Conservation (phyloP, 2,113 vertebrate genomes). For the Epinephelus fuscoguttatus region DNA sequence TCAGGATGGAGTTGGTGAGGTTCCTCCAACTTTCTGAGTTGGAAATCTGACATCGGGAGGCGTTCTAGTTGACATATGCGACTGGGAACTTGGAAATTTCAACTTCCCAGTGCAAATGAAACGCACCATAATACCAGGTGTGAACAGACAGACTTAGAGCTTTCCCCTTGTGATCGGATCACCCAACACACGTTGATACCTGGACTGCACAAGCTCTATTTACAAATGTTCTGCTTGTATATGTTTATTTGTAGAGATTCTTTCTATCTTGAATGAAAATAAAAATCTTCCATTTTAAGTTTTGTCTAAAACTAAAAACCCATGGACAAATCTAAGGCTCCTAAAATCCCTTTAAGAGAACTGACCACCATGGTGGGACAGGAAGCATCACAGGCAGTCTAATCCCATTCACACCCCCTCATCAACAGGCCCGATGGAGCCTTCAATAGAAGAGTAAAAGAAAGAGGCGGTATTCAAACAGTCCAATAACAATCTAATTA, state of each 20-base stretch:
- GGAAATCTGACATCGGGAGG: too few species aligned
- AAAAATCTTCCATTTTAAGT: too few species aligned
- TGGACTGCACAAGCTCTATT: background rate
- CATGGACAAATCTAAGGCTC: background rate
- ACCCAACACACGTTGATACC: too few species aligned
- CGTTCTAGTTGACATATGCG: too few species aligned
- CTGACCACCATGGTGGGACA: background rate
- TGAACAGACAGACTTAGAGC: too few species aligned
- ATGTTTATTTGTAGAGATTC: background rate
- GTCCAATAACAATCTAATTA: conserved; percentile 46
- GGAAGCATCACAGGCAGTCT: conserved; percentile 5
- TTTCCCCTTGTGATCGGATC: too few species aligned
- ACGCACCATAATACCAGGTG: too few species aligned
- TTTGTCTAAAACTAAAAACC: background rate
- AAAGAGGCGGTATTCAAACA: conserved; percentile 1
- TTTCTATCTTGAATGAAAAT: background rate
- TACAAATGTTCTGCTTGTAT: background rate
- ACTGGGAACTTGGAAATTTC: too few species aligned
- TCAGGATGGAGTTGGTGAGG: too few species aligned
- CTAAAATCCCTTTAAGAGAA: background rate
- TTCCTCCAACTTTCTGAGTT: too few species aligned
- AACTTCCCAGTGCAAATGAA: too few species aligned
- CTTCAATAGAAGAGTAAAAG: conserved; percentile 2
- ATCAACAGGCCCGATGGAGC: conserved; percentile 11
- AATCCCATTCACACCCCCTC: conserved; percentile 18